Evolutionary conservation across 2,888 invertebrate genomes (phyloP), one percentile per base, ranked within the genome.

Genomic region (Tipula vernalis): DNA sequence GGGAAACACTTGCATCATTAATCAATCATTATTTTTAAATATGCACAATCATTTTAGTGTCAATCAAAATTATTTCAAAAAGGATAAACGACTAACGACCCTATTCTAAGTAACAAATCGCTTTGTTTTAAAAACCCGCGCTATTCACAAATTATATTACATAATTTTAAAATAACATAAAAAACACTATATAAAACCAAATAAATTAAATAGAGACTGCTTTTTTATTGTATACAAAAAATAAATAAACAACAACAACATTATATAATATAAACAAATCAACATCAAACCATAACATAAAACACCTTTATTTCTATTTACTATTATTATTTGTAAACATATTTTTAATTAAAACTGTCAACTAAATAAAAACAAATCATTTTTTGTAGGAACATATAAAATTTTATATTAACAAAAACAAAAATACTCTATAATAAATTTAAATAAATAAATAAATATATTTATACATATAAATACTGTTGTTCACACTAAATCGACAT

Each of bases 401-500:
- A 51, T 51, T 39, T 51, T 51, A 51, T 51, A 51, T 15, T 15
- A 83, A 15, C 41, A 84, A 84, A 2, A 84, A 84, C 3, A 39
- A 39, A 84, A 83, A 5, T 51, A 51, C n/a, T 51, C 44, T 44
- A 44, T 44, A n/a, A 51, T 84, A 84, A 39, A 36, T 36, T 86
- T n/a, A 86, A 86, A 28, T 86, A 47, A 86, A 86, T 44, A 89
- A 89, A 89, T 86, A 90, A 86, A 90, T 89, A 89, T 89, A 89
- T 90, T 36, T 91, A 90, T 90, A 91, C 90, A 90, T 91, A 6
- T 39, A 39, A 6, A 39, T 90, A 89, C 90, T 90, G 89, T 90
- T 91, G 85, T 90, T 91, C 90, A 91, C 90, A 91, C 91, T 92
- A 92, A 92, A 91, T 92, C 91, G 89, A 92, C 89, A 89, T 90